phyloP scores from a whole-genome alignment of 2,797 vertebrate genomes.

The Apodemus agrarius region DNA sequence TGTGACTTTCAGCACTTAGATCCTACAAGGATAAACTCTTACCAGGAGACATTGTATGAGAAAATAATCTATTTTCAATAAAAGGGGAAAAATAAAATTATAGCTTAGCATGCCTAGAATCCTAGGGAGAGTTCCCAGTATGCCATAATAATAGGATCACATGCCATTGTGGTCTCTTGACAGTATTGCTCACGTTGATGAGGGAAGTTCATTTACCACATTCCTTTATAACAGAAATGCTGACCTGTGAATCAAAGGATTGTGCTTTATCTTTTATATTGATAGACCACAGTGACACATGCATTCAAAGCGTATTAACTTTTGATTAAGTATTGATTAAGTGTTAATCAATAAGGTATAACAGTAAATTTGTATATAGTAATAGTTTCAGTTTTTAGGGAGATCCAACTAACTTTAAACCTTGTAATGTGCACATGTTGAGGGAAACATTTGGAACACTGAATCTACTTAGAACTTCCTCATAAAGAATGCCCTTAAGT shows the following conservation, averaged over 20 bases:
- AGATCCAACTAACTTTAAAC: slow-evolving; percentile 47
- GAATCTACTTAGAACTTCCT: slow-evolving; percentile 5
- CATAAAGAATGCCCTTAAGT: slow-evolving; percentile 32
- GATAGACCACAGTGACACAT: neutral
- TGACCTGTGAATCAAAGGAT: neutral
- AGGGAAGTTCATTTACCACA: neutral
- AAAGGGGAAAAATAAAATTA: neutral
- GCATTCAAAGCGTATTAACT: neutral
- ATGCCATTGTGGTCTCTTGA: neutral
- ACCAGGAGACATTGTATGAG: neutral
- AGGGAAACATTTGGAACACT: neutral
- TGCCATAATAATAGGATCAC: neutral
- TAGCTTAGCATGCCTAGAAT: neutral
- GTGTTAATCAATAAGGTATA: no score
- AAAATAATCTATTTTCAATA: neutral
- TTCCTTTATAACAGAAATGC: slow-evolving; percentile 44
- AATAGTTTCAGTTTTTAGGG: slow-evolving; percentile 39
- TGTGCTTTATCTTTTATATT: slow-evolving; percentile 24
- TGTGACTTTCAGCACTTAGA: neutral
- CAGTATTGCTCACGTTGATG: neutral
- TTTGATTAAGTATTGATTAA: no score
- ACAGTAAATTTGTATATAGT: slow-evolving; percentile 33
- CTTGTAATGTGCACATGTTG: neutral
- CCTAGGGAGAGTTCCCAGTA: neutral
- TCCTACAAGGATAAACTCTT: neutral